Conservation (phyloP, 2,888 invertebrate species). For the Keiferia lycopersicella region DNA sequence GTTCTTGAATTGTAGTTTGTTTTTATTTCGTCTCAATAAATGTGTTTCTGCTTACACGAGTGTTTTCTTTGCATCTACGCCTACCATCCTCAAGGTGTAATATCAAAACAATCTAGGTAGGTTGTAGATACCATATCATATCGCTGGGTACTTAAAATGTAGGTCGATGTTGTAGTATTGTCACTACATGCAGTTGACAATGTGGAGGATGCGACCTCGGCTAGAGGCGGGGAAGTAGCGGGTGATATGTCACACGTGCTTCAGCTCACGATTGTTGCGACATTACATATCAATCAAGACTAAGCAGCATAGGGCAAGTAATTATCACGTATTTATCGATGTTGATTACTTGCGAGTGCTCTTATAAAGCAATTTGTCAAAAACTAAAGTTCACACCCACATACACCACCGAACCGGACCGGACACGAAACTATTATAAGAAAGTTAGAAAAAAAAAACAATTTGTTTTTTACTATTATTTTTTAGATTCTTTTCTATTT, state of each 20-base stretch:
- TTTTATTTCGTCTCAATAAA: conserved; percentile 42
- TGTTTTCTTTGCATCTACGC: conserved; percentile 33
- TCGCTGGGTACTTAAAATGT: conserved; percentile 10
- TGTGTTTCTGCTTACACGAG: conserved; percentile 41
- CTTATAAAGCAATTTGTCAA: too few relatives aligned
- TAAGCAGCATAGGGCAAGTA: not conserved
- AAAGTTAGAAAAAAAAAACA: too few relatives aligned
- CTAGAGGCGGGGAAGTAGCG: conserved; percentile 31
- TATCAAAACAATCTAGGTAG: conserved; percentile 24
- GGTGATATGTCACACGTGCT: conserved; percentile 54
- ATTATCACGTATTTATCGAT: too few relatives aligned
- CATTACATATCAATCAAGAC: conserved; percentile 36
- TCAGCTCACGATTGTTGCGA: conserved; percentile 64
- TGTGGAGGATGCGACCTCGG: conserved; percentile 35
- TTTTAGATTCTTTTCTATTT: too few relatives aligned
- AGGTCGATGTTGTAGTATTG: conserved; percentile 9
- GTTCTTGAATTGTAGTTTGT: conserved; percentile 37
- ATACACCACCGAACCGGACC: too few relatives aligned
- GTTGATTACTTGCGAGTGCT: too few relatives aligned
- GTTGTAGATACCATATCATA: not conserved
- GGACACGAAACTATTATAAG: too few relatives aligned
- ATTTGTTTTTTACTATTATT: too few relatives aligned
- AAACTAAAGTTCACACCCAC: too few relatives aligned
- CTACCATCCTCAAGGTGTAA: conserved; percentile 1
- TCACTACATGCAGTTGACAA: conserved; percentile 14